Base-by-base conservation (phyloP, 1,140 invertebrate species). In the Penaeus japonicus region DNA sequence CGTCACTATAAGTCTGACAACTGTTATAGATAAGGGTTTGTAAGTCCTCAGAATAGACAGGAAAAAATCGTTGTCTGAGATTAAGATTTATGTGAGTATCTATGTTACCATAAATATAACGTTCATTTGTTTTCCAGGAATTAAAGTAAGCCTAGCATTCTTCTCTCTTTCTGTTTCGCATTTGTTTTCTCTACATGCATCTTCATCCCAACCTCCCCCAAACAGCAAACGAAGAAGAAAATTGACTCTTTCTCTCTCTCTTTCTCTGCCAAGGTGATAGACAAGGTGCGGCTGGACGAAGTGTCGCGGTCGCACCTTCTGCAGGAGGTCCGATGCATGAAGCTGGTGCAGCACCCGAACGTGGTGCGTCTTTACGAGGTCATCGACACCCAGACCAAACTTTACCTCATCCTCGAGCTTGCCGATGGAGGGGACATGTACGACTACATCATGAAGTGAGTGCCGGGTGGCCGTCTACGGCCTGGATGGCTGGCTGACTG, bases 381-480 rank as follows among this genome's bases (percentile, higher is more conserved):
- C 75, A 99, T 99, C 92, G 99, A 99, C 93, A 99, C 99, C 27
- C 97, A 97, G 92, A 98, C 97, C 85, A 98, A 98, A 93, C 93
- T 98, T 88, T 98, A 98, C 93, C 94, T 99, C 91, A 99, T 99
- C 92, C 94, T 99, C 91, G 98, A 99, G 94, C 93, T 99, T 89
- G 98, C 97, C n/a, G 98, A 99, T 94, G 99, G 98, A 55, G 98
- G 98, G 35, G 99, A 99, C 94, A 95, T 99, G 91, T 99, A 99
- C 93, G 98, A 99, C 94, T 99, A 99, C 92, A 99, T 99, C 91
- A 98, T 99, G 96, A 98, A 91, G 94, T 96, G 89, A 91, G 90
- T 85, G 35, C 18, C 62, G n/a, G 65, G 32, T 78, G 27, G 47
- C 24, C 47, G 54, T 84, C 24, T 39, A n/a, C 5, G 57, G 7